Percentiles rank a stretch among this genome's conserved stretches.
Evolutionary conservation across 2,113 vertebrate genomes (phyloP).

Genomic region (Osmerus mordax): DNA sequence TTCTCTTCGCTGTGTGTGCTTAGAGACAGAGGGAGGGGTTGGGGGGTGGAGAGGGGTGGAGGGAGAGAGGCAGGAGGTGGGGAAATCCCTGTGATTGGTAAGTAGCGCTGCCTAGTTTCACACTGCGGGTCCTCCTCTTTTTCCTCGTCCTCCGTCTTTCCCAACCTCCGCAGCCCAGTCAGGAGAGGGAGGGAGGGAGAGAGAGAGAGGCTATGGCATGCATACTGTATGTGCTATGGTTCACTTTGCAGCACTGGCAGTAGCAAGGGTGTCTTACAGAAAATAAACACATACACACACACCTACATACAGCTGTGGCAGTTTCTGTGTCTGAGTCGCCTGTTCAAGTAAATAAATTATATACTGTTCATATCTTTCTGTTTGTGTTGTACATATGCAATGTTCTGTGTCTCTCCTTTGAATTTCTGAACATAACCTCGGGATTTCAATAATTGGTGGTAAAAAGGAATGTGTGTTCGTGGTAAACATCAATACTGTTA

Average conservation of each 20-base stretch:
- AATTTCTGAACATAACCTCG: no score
- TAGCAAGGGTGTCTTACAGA: slow-evolving; percentile 41
- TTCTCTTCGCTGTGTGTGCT: slow-evolving; percentile 44
- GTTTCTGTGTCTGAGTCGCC: no score
- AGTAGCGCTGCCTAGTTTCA: slow-evolving; percentile 35
- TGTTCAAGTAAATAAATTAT: no score
- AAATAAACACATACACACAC: slow-evolving; percentile 37
- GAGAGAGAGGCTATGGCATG: slow-evolving; percentile 43
- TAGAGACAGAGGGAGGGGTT: slow-evolving; percentile 54
- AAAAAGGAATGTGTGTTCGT: no score
- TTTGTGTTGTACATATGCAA: no score
- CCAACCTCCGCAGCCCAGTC: slow-evolving; percentile 27
- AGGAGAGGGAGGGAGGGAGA: slow-evolving; percentile 29
- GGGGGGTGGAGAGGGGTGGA: slow-evolving; percentile 18
- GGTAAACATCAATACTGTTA: slow-evolving; percentile 35
- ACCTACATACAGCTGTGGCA: neutral
- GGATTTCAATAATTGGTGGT: no score
- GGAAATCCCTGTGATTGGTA: slow-evolving; percentile 63
- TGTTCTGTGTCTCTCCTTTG: no score
- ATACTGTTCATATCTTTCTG: no score
- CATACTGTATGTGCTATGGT: slow-evolving; percentile 58
- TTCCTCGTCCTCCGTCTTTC: slow-evolving; percentile 30
- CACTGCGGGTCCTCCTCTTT: slow-evolving; percentile 44
- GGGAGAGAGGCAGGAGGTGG: slow-evolving; percentile 31
- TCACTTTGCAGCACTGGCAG: slow-evolving; percentile 53